A percentile compares a stretch with the other conserved stretches of the same genome.
Conservation (phyloP, 2,888 invertebrate genomes). For the Mesorhabditis belari region DNA sequence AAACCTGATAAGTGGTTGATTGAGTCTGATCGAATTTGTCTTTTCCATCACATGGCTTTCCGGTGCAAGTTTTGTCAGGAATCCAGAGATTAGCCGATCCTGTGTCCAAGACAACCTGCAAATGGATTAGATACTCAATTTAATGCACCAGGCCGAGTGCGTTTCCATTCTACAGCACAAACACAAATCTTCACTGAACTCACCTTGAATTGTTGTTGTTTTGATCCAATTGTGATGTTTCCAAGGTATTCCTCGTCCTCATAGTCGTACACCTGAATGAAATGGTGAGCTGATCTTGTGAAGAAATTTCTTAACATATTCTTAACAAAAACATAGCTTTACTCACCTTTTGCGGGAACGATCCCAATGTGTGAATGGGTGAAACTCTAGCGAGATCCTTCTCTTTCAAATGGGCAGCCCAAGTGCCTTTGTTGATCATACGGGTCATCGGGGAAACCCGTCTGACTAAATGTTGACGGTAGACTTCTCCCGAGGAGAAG, state of each 20-base stretch:
- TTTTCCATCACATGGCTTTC: not conserved
- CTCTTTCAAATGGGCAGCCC: slow-evolving; percentile 16
- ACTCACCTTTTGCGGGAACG: not conserved
- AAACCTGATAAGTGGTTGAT: not conserved
- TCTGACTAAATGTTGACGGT: slow-evolving; percentile 14
- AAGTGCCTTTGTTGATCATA: slow-evolving; percentile 20
- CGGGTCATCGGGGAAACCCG: slow-evolving; percentile 14
- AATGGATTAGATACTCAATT: not conserved
- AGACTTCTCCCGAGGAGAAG: slow-evolving; percentile 19
- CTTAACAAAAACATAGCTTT: not conserved
- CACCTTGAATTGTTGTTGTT: slow-evolving; percentile 62
- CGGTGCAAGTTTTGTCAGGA: slow-evolving; percentile 29
- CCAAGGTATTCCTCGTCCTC: slow-evolving; percentile 56
- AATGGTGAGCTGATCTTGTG: not conserved
- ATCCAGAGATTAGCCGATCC: slow-evolving; percentile 37
- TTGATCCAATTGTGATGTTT: slow-evolving; percentile 62
- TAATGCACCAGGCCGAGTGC: too few species aligned
- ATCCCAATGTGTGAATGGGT: not conserved
- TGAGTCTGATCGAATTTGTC: not conserved
- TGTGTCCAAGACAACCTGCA: slow-evolving; percentile 21
- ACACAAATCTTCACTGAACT: too few species aligned
- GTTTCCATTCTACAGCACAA: too few species aligned
- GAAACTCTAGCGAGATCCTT: slow-evolving; percentile 13
- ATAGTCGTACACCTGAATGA: slow-evolving; percentile 13
- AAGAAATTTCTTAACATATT: not conserved